These are phyloP conservation scores for Apantesis nais DNA, from an alignment of 2,888 invertebrate species.

Conservation along the genomic window DNA sequence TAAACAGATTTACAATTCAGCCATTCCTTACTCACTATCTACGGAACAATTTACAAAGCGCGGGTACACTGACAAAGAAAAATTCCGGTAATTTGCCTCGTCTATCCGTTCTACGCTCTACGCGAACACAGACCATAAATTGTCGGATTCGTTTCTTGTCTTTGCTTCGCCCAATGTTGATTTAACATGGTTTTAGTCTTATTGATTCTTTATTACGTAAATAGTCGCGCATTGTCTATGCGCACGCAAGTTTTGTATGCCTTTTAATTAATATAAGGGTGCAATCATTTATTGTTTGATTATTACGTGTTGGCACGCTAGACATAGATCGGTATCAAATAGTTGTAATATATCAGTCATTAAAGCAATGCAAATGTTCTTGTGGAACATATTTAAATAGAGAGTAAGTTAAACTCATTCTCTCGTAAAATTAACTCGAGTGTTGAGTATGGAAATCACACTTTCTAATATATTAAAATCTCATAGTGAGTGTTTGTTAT, in stretches of 20 bases:
- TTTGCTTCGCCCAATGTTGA: slow-evolving; percentile 84
- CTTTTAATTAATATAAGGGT: slow-evolving; percentile 79
- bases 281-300: slow-evolving; percentile 64
- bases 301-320: slow-evolving; percentile 48
- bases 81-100: slow-evolving; percentile 65
- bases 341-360: slow-evolving; percentile 7
- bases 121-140: slow-evolving; percentile 74
- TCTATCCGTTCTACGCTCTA: slow-evolving; percentile 69
- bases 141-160: slow-evolving; percentile 83
- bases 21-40: slow-evolving; percentile 23
- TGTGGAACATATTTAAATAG: neutral
- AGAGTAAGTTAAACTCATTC: neutral
- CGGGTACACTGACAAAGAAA: slow-evolving; percentile 62
- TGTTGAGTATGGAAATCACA: no score
- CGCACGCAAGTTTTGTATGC: slow-evolving; percentile 75
- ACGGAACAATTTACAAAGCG: slow-evolving; percentile 51
- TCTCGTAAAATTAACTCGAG: neutral
- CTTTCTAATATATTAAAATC: no score
- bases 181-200: slow-evolving; percentile 85
- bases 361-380: neutral
- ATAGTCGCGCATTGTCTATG: slow-evolving; percentile 79
- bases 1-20: slow-evolving; percentile 9
- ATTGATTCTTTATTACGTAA: slow-evolving; percentile 84
- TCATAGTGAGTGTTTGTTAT: no score
- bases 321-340: slow-evolving; percentile 13